Evolutionary conservation across 2,888 invertebrate genomes (phyloP).

Genomic region (Onchidella celtica): DNA sequence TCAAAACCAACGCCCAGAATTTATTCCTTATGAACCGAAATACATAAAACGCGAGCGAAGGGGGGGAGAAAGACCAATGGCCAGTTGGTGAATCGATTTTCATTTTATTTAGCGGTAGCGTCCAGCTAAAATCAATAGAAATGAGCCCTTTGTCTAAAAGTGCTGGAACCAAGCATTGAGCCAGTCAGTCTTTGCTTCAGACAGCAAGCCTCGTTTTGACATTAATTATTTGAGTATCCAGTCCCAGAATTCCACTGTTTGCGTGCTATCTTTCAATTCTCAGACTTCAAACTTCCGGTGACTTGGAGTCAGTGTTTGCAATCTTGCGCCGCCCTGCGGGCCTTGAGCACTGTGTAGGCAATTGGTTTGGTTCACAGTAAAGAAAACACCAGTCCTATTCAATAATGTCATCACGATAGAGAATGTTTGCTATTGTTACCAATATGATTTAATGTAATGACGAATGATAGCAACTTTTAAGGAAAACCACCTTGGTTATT

Average conservation of each 20-base stretch:
- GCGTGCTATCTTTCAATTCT: slow-evolving; percentile 25
- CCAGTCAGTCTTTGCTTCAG: not conserved
- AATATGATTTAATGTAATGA: too few relatives aligned
- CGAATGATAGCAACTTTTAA: too few relatives aligned
- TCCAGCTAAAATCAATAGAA: slow-evolving; percentile 33
- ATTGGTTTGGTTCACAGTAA: too few relatives aligned
- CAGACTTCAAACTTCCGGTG: slow-evolving; percentile 11
- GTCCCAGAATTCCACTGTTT: slow-evolving; percentile 24
- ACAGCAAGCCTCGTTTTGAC: slow-evolving; percentile 34
- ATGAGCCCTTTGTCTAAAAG: slow-evolving; percentile 39
- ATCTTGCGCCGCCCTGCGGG: not conserved
- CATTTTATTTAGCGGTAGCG: slow-evolving; percentile 27
- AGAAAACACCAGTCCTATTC: too few relatives aligned
- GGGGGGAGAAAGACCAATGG: not conserved
- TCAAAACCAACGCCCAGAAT: not conserved
- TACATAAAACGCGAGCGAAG: not conserved
- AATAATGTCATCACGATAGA: too few relatives aligned
- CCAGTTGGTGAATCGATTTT: slow-evolving; percentile 10
- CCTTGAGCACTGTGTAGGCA: too few relatives aligned
- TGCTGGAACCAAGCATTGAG: not conserved
- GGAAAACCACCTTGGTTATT: too few relatives aligned
- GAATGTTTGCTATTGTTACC: too few relatives aligned
- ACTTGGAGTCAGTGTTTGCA: not conserved
- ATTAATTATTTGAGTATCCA: slow-evolving; percentile 32
- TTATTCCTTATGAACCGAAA: not conserved